Evolutionary conservation across 2,888 invertebrate species (phyloP), one percentile per base, ranked within the genome.

Genomic region (Sycophila texana): DNA sequence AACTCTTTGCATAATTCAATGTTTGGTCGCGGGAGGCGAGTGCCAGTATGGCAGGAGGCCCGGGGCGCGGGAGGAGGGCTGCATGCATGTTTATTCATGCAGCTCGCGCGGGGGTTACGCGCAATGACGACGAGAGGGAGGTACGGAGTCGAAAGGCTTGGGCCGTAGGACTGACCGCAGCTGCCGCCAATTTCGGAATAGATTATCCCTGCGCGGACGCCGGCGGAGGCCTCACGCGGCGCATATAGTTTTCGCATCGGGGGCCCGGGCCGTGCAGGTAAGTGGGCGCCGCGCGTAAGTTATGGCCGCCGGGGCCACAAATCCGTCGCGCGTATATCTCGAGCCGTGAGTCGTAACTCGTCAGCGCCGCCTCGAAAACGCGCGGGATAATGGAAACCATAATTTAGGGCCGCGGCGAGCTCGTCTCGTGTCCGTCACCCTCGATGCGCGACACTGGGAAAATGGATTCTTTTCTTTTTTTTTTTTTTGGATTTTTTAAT

Each of bases 351-450:
- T 5, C 39, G 70, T 71, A 71, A 72, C 60, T 65, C 72, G 55
- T 30, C 39, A 10, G 39, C 39, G 39, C 39, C 39, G 39, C 39
- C 39, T 39, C 39, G 39, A 39, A 39, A 39, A 39, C 39, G 39
- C 39, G 10, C 60, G 80, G 82, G 74, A 82, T 83, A 84, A 82
- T 83, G 83, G 70, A 79, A 80, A 83, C 83, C 75, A 83, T 84
- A 84, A 83, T 82, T 84, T 84, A 83, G 72, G 72, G 78, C 75
- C 76, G 30, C 60, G 53, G 65, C 30, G 13, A 13, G 73, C 49
- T 51, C 57, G 75, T 53, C 18, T 60, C 70, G 77, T 53, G 68
- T 18, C 39, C 49, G 20, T 47, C 47, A 39, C 12, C 16, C 53
- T 53, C n/a, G 16, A n/a, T 16, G 4, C 53, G 51, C 4, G 14